These are phyloP conservation scores for Anthonomus grandis DNA, from an alignment of 1,140 invertebrate genomes.

Conservation along the genomic window DNA sequence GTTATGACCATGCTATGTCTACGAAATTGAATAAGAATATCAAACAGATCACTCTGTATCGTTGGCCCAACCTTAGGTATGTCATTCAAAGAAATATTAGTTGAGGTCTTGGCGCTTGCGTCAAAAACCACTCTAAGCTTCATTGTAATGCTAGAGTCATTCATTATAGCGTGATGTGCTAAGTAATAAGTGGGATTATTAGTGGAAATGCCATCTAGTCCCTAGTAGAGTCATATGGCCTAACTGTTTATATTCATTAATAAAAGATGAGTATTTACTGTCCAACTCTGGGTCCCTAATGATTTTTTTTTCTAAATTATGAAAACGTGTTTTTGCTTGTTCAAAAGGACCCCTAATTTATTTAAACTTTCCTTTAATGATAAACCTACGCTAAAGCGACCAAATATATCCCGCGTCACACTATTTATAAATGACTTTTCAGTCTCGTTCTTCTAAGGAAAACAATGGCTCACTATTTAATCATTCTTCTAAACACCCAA, in stretches of 20 bases:
- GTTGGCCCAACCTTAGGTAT: slow-evolving; percentile 37
- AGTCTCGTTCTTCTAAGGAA: too few relatives aligned
- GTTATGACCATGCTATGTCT: slow-evolving; percentile 11
- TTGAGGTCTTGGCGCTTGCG: slow-evolving; percentile 30
- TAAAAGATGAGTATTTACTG: not conserved
- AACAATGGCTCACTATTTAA: too few relatives aligned
- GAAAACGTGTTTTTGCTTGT: slow-evolving; percentile 1
- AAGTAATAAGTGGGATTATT: slow-evolving; percentile 24
- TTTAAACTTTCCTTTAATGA: not conserved
- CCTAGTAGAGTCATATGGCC: slow-evolving; percentile 12
- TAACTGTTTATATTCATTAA: slow-evolving; percentile 12
- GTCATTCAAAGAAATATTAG: slow-evolving; percentile 43
- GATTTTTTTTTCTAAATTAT: slow-evolving; percentile 1
- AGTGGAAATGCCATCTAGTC: too few relatives aligned
- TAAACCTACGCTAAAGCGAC: slow-evolving; percentile 5
- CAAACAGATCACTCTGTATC: slow-evolving; percentile 37
- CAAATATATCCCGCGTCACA: too few relatives aligned
- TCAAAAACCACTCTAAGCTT: slow-evolving; percentile 44
- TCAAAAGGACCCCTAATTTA: slow-evolving; percentile 5
- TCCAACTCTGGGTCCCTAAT: not conserved
- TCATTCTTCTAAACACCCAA: too few relatives aligned
- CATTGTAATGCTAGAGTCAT: slow-evolving; percentile 33
- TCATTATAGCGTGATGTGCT: slow-evolving; percentile 39
- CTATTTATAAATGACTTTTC: too few relatives aligned
- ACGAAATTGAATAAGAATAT: slow-evolving; percentile 36